Conservation (phyloP, 2,797 vertebrate species). For the Morelia viridis region DNA sequence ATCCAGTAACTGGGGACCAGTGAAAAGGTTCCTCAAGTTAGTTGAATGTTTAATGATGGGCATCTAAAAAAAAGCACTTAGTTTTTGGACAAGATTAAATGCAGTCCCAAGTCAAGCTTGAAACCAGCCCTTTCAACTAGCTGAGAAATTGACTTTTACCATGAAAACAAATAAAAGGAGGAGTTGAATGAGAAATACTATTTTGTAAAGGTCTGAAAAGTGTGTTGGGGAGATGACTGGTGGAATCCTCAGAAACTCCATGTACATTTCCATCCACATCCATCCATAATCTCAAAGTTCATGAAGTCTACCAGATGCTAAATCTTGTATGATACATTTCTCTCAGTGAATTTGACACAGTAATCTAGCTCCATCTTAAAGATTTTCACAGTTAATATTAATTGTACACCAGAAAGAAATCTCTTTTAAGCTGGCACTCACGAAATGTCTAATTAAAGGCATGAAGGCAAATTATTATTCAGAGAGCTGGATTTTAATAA, state of each 20-base stretch:
- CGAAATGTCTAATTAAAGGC: background rate
- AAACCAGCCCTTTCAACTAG: no score
- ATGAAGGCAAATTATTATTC: background rate
- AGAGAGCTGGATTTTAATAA: background rate
- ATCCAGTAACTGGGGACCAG: background rate
- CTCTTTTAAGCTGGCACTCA: background rate
- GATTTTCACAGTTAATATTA: background rate
- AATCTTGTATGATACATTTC: background rate
- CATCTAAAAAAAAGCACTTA: no score
- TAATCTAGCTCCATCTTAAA: background rate
- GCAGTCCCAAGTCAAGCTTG: no score
- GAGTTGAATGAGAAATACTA: background rate
- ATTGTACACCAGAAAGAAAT: background rate
- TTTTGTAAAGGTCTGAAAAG: background rate
- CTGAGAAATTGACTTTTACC: background rate
- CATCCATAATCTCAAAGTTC: background rate
- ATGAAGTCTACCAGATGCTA: background rate
- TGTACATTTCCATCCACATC: background rate
- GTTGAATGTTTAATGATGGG: background rate
- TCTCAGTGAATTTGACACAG: background rate
- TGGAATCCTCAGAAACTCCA: background rate
- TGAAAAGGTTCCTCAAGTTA: background rate
- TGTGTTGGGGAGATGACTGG: background rate
- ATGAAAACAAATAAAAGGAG: background rate
- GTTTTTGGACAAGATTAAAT: no score